These are phyloP conservation scores for Microctonus brassicae DNA, from an alignment of 2,888 invertebrate species.

Conservation along the genomic window DNA sequence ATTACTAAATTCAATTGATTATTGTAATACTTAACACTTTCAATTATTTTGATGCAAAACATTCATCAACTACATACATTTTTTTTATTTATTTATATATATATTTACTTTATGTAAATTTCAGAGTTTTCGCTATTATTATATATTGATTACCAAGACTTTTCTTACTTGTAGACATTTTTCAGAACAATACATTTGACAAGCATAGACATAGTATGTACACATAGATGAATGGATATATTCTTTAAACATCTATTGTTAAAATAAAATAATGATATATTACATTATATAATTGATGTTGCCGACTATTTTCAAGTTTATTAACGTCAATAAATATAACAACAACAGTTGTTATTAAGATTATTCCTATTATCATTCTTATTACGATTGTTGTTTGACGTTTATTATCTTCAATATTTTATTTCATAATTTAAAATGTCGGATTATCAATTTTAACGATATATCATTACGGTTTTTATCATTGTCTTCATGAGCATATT, in stretches of 20 bases:
- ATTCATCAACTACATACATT: neutral
- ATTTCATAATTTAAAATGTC: neutral
- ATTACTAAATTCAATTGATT: neutral
- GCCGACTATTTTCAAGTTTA: neutral
- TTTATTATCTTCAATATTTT: neutral
- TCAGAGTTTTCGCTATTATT: neutral
- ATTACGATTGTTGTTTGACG: neutral
- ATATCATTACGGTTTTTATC: neutral
- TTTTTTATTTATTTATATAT: neutral
- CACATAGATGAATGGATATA: neutral
- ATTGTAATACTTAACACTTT: neutral
- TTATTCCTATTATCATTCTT: conserved; percentile 4
- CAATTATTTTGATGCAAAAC: neutral
- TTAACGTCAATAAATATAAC: neutral
- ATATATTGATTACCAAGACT: too few relatives aligned
- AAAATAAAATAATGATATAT: too few relatives aligned
- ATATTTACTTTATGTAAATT: neutral
- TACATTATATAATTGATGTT: neutral
- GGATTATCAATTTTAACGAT: neutral
- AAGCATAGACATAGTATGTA: neutral
- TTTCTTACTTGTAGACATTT: too few relatives aligned
- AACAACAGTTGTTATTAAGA: too few relatives aligned
- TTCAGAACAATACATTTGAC: neutral
- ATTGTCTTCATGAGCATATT: conserved; percentile 51
- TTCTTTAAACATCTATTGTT: neutral